phyloP scores from a whole-genome alignment of 2,888 invertebrate species.

The Acanthopleura granulata region DNA sequence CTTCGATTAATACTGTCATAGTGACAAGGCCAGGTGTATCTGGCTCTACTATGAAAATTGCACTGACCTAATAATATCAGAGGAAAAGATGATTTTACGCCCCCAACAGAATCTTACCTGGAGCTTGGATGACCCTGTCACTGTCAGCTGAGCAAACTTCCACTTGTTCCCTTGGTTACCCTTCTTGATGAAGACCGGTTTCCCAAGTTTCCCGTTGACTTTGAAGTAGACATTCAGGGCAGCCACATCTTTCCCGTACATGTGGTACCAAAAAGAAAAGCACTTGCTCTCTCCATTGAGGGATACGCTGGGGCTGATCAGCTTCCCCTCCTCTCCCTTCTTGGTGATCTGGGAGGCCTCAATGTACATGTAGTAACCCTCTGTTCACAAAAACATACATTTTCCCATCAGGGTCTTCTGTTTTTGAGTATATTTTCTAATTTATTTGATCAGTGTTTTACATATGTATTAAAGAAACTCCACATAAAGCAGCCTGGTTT shows the following conservation, averaged over 20 bases:
- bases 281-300: conserved; percentile 37
- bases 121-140: conserved; percentile 21
- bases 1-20: too few relatives aligned
- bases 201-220: conserved; percentile 26
- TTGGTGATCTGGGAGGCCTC: conserved; percentile 72
- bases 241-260: conserved; percentile 62
- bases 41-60: too few relatives aligned
- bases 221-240: conserved; percentile 49
- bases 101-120: conserved; percentile 7
- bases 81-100: too few relatives aligned
- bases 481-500: too few relatives aligned
- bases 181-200: conserved; percentile 48
- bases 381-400: conserved; percentile 28
- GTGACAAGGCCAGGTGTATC: too few relatives aligned
- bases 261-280: conserved; percentile 63
- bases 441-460: too few relatives aligned
- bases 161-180: conserved; percentile 60
- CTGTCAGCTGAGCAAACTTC: conserved; percentile 39
- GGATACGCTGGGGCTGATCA: conserved; percentile 45
- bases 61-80: too few relatives aligned
- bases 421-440: too few relatives aligned
- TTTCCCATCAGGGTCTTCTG: too few relatives aligned
- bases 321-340: conserved; percentile 73
- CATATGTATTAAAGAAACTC: too few relatives aligned
- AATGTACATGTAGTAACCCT: conserved; percentile 57